These are phyloP conservation scores for Piscicola geometra DNA, from an alignment of 2,888 invertebrate species.

Conservation along the genomic window DNA sequence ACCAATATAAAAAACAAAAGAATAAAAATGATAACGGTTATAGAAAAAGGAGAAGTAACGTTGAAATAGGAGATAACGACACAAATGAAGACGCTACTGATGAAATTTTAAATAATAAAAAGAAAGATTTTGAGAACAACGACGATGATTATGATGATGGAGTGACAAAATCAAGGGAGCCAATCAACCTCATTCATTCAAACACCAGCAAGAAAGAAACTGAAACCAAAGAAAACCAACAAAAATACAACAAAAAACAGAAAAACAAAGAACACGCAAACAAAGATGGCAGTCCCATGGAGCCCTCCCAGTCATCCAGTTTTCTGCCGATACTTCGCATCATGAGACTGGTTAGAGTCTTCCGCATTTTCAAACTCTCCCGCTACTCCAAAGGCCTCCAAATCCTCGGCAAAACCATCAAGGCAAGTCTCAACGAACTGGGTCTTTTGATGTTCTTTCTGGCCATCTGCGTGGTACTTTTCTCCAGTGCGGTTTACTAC, in stretches of 20 bases:
- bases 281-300: not conserved
- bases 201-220: not conserved
- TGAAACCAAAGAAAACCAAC: not conserved
- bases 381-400: conserved; percentile 99
- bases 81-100: not conserved
- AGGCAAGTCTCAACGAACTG: conserved; percentile 98
- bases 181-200: not conserved
- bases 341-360: conserved; percentile 96
- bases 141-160: not conserved
- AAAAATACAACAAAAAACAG: not conserved
- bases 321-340: conserved; percentile 88
- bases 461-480: conserved; percentile 94
- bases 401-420: conserved; percentile 94
- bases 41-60: not conserved
- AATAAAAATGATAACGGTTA: not conserved
- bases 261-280: too few relatives aligned
- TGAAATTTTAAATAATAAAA: not conserved
- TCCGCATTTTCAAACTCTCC: conserved; percentile 98
- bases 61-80: not conserved
- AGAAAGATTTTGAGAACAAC: not conserved
- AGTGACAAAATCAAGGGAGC: not conserved
- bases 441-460: conserved; percentile 99
- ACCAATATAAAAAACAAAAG: not conserved
- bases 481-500: conserved; percentile 91
- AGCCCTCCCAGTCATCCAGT: conserved; percentile 41